Base-by-base conservation (phyloP, 1,140 invertebrate species). In the Doryteuthis pealeii region DNA sequence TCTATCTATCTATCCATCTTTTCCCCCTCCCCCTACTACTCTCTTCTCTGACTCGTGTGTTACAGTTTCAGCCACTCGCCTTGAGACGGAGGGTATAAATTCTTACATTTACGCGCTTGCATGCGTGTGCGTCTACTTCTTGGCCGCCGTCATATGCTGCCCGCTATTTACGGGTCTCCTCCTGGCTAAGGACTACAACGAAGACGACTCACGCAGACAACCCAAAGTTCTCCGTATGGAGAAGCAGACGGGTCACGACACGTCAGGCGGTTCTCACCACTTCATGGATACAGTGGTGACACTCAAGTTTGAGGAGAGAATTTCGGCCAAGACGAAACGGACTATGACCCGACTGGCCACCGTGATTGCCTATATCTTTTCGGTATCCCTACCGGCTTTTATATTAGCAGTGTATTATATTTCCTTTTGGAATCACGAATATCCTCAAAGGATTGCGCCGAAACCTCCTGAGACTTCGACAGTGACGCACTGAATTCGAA, bases 381-480 rank as follows among this genome's bases (percentile, higher is more conserved):
- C 66, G 5, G 66, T 68, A 6, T 30, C 66, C 3, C 30, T 68
- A 68, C 66, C 66, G 3, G 66, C 66, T 5, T 33, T 68, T 18
- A 68, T 68, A 5, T 18, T 68, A 18, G 66, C 66, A 5, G 28
- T 68, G n/a, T 68, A 68, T 26, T 68, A 68, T 33, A 68, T 33
- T 30, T 68, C 66, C 4, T 68, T 68, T 33, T 68, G 66, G 66
- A 68, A 68, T 18, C 66, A 68, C 32, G 66, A 68, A 30, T 68
- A 68, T 26, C 32, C 66, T 3, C 18, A 58, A 28, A 18, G 54
- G 18, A 58, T 58, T 6, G 4, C 54, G 4, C 54, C 18, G 26
- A 58, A 28, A 58, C 54, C 54, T n/a, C 54, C 54, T 4, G 54
- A 58, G 54, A 4, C 54, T 58, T 58, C 54, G 15, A 58, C 54